These are phyloP conservation scores for Actinopyga echinites DNA, from an alignment of 53 echinoderm and acorn worm genomes.

Conservation along the genomic window DNA sequence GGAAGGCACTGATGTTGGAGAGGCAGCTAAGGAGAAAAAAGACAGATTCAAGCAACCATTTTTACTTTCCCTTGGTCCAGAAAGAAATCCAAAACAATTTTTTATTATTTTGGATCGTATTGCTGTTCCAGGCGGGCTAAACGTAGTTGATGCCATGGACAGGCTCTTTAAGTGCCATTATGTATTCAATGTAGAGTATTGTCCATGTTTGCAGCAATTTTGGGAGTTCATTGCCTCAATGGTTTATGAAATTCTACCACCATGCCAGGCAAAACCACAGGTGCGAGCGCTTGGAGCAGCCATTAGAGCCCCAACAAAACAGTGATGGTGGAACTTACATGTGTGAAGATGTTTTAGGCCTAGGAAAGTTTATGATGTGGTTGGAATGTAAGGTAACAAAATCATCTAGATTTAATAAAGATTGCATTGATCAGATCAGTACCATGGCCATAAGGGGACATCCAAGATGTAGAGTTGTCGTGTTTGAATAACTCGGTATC, in stretches of 20 bases:
- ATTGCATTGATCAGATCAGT: no score
- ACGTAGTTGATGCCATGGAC: conserved; percentile 9
- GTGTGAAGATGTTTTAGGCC: background rate
- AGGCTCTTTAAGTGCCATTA: conserved; percentile 8
- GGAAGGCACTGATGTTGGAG: background rate
- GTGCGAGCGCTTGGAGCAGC: conserved; percentile 14
- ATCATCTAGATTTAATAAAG: no score
- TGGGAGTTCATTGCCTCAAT: background rate
- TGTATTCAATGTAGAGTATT: background rate
- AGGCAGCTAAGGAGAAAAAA: background rate
- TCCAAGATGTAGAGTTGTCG: no score
- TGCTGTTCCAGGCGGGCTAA: background rate
- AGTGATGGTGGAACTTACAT: background rate
- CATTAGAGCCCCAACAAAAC: background rate
- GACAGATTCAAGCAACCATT: background rate
- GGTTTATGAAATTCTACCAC: background rate
- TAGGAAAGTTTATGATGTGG: no score
- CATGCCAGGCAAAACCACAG: background rate
- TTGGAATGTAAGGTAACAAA: no score
- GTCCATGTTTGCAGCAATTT: conserved; percentile 7
- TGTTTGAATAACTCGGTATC: no score
- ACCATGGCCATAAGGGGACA: no score
- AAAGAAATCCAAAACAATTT: background rate
- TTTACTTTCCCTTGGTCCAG: background rate
- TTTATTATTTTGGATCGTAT: no score